Evolutionary conservation across 2,888 invertebrate genomes (phyloP).

Genomic region (Blastobasis adustella): DNA sequence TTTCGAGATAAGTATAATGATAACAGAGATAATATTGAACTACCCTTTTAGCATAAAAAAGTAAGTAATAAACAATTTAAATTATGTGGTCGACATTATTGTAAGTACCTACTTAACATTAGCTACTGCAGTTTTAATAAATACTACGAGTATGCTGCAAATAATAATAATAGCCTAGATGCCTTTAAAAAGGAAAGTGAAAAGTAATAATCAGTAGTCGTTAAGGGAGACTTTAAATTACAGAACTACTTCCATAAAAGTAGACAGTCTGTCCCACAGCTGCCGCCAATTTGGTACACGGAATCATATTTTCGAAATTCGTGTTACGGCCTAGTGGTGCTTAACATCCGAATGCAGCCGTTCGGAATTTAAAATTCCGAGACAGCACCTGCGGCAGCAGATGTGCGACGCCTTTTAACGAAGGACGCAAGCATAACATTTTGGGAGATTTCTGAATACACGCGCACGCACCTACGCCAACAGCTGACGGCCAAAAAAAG

Average conservation of each 20-base stretch:
- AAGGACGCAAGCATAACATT: conserved; percentile 37
- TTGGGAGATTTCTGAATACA: conserved; percentile 48
- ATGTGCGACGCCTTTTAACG: conserved; percentile 45
- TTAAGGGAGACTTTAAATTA: background rate
- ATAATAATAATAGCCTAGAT: no score
- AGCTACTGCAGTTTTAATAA: no score
- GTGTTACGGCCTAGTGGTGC: conserved; percentile 2
- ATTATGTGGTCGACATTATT: background rate
- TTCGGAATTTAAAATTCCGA: conserved; percentile 45
- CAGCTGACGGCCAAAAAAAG: conserved; percentile 50
- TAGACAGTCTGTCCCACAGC: no score
- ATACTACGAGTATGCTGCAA: no score
- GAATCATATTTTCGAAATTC: conserved; percentile 6
- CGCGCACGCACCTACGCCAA: conserved; percentile 37
- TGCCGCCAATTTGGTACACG: no score
- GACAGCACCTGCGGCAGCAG: conserved; percentile 58
- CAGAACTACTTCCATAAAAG: background rate
- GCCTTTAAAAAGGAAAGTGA: no score
- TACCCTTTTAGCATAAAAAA: no score
- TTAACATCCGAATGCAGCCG: conserved; percentile 19
- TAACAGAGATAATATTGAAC: no score
- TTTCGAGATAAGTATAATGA: background rate
- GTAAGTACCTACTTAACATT: no score
- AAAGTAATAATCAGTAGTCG: background rate
- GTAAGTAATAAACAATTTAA: conserved; percentile 6